Evolutionary conservation across 2,113 vertebrate genomes (phyloP), one percentile per base, ranked within the genome.

Genomic region (Synchiropus splendidus): DNA sequence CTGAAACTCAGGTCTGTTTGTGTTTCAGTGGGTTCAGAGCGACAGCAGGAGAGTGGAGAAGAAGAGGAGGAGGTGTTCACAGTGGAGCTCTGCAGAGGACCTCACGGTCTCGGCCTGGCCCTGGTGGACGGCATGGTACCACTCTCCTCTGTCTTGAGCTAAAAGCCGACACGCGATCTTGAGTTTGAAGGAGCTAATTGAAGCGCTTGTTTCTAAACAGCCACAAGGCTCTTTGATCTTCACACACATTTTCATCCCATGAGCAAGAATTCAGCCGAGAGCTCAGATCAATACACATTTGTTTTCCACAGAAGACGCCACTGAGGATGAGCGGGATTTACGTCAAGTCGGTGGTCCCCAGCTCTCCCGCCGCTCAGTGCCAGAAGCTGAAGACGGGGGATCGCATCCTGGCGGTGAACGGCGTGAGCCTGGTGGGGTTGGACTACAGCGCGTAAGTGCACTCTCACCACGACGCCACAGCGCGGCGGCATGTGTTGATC

Each of bases 401-500:
- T 14, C 83, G 85, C 2, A 79, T 88, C 48, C 78, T 88, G 65
- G 86, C 85, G 0, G 83, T 88, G 1, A 88, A 87, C 27, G 86
- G 85, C 38, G 18, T 78, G 58, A 88, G 78, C 39, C 70, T 87
- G 52, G 83, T 87, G 0, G 85, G 85, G 2, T 70, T 85, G 78
- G 85, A 87, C 5, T 88, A 87, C 10, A 70, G 50, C 51, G 48
- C 14, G 86, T 87, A 12, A 80, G 75, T 64, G 10, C 16, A 18
- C 37, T 16, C 5, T 9, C n/a, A 1, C 1, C 2, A 37, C 4
- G 6, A 9, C 14, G 21, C 36, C 9, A 1, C 2, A 37, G 4
- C 4, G 13, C 14, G 13, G 3, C 6, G 14, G 13, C 3, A 9
- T 35, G n/a, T 16, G 42, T 0, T 31, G 18, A 8, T 11, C 16